Base-by-base conservation (phyloP, 2,888 invertebrate species). In the Spodoptera exigua region DNA sequence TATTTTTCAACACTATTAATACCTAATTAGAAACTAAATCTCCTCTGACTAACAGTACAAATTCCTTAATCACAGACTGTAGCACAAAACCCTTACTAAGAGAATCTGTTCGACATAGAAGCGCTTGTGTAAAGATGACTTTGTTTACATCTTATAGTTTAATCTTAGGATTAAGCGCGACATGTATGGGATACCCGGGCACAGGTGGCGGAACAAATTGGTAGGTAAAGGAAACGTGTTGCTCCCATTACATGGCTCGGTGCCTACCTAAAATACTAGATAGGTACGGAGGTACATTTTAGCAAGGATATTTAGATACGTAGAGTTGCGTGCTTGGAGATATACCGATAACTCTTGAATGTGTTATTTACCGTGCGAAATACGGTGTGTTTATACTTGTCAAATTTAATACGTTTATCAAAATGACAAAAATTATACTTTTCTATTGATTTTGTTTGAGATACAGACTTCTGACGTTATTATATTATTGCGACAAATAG, bases 171-270 rank as follows among this genome's bases (percentile, higher is more conserved):
- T 76, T 73, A 76, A 70, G 44, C 63, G 10, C 63, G 66, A 78
- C 73, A 66, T 69, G 73, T 74, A 67, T 72, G 72, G 68, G 56
- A 75, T 76, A 75, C 54, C 66, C 60, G 54, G 60, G 53, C 82
- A 68, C 85, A 86, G 86, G 86, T 86, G 86, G 74, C 66, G 66
- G 71, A 67, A 72, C 75, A 83, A 85, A 86, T 85, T 85, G 85
- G 78, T 74, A 64, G 58, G 61, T 59, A 51, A 34, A 58, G 18
- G 62, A 34, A 60, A 62, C 68, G 46, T 69, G 64, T 63, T 61
- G 65, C 40, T 57, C 49, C 56, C 61, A 76, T 78, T 77, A 78
- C 37, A 39, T 63, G 76, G 61, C 47, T 36, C 70, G 76, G 73
- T 70, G 76, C 55, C 64, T 70, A 36, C 16, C 58, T 71, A 76